Conservation (phyloP, 2,888 invertebrate genomes). For the Zygothrica quintamaculata region DNA sequence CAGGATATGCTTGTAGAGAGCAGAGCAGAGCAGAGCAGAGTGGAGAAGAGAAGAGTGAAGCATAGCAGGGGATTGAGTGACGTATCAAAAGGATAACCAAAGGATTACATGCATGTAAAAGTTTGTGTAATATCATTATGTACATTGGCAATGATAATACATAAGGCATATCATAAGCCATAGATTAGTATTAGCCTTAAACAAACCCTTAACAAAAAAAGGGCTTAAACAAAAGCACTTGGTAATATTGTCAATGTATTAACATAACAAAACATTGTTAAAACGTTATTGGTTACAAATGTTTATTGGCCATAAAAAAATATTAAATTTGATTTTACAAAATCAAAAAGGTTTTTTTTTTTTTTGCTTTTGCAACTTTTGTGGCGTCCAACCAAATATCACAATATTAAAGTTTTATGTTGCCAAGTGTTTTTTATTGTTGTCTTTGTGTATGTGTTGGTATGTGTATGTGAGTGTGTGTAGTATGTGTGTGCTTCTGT, state of each 20-base stretch:
- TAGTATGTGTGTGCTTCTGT: too few relatives aligned
- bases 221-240: conserved; percentile 20
- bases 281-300: not conserved
- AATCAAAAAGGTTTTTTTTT: too few relatives aligned
- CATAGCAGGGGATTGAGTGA: conserved; percentile 26
- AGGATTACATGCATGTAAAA: conserved; percentile 13
- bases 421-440: conserved; percentile 36
- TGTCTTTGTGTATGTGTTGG: conserved; percentile 14
- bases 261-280: too few relatives aligned
- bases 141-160: conserved; percentile 6
- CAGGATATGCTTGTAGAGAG: conserved; percentile 4
- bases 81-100: conserved; percentile 17
- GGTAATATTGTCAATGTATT: too few relatives aligned
- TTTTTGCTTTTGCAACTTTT: too few relatives aligned
- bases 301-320: conserved; percentile 1
- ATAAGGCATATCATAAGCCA: conserved; percentile 39
- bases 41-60: not conserved
- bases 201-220: conserved; percentile 25
- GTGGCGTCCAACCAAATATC: too few relatives aligned
- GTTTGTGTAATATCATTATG: conserved; percentile 40
- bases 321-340: not conserved
- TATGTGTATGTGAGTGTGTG: too few relatives aligned
- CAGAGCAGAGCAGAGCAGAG: not conserved
- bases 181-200: conserved; percentile 29
- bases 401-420: conserved; percentile 25